Evolutionary conservation across 64 coral and sea anemone genomes (phyloP).

Genomic region (Porites australiensis): DNA sequence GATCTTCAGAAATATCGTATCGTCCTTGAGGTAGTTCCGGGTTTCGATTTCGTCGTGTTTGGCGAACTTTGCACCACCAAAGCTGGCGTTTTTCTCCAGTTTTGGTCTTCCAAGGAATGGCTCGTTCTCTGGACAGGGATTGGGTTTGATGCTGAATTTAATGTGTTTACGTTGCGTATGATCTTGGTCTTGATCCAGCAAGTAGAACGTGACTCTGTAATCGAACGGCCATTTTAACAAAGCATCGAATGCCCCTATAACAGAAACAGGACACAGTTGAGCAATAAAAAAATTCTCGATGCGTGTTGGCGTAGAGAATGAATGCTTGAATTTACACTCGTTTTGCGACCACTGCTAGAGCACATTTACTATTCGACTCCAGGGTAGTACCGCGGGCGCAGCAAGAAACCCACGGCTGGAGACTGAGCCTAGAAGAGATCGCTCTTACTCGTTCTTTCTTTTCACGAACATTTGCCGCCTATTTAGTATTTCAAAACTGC

Average conservation of each 20-base stretch:
- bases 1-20: slow-evolving; percentile 94
- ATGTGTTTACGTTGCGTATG: slow-evolving; percentile 84
- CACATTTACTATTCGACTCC: no score
- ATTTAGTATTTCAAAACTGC: no score
- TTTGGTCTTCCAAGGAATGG: slow-evolving; percentile 94
- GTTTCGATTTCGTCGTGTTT: slow-evolving; percentile 98
- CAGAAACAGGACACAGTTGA: neutral
- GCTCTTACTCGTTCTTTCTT: no score
- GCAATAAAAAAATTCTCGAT: neutral
- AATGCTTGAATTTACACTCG: no score
- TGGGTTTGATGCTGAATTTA: slow-evolving; percentile 98
- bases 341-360: no score
- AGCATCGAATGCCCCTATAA: slow-evolving; percentile 89
- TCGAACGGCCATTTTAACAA: slow-evolving; percentile 99
- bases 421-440: no score
- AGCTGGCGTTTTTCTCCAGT: slow-evolving; percentile 98
- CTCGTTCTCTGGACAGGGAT: slow-evolving; percentile 88
- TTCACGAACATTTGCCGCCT: no score
- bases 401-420: no score
- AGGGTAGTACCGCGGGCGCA: no score
- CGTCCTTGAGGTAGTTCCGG: slow-evolving; percentile 88
- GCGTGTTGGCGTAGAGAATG: no score
- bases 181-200: slow-evolving; percentile 87
- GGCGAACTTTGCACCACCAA: slow-evolving; percentile 97
- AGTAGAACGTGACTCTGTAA: slow-evolving; percentile 88